A percentile compares a stretch with the other conserved stretches of the same genome.
phyloP scores from a whole-genome alignment of 2,888 invertebrate species.

The Keiferia lycopersicella region DNA sequence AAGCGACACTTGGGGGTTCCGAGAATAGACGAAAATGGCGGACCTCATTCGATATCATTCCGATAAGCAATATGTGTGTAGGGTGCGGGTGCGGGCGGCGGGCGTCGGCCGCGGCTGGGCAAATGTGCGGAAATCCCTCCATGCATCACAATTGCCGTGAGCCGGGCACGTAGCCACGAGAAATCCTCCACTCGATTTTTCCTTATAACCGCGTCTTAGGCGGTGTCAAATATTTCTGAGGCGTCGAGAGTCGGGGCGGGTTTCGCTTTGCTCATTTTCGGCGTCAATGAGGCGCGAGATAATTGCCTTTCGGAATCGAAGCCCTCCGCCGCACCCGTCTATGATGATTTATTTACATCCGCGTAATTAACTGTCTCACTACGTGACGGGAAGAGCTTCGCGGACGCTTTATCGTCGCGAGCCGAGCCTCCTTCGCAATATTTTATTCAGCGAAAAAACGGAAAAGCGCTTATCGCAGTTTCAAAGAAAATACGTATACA shows the following conservation, averaged over 20 bases:
- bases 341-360: conserved; percentile 81
- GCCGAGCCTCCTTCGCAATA: conserved; percentile 65
- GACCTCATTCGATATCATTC: conserved; percentile 65
- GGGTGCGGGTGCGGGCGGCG: conserved; percentile 44
- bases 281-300: conserved; percentile 78
- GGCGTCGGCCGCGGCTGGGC: conserved; percentile 47
- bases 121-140: conserved; percentile 68
- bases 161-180: conserved; percentile 65
- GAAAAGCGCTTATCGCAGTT: conserved; percentile 71
- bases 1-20: conserved; percentile 52
- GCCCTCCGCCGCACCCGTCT: conserved; percentile 72
- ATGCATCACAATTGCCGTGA: conserved; percentile 69
- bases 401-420: conserved; percentile 72
- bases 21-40: conserved; percentile 61
- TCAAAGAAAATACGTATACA: conserved; percentile 71
- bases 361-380: conserved; percentile 80
- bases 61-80: conserved; percentile 67
- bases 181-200: conserved; percentile 68
- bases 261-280: conserved; percentile 67
- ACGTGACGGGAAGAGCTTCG: conserved; percentile 77
- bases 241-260: conserved; percentile 45
- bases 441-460: conserved; percentile 72
- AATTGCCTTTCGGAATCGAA: conserved; percentile 78
- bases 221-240: conserved; percentile 67
- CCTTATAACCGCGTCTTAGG: conserved; percentile 66